Base-by-base conservation (phyloP, 2,888 invertebrate species). In the Stenodema calcarata region DNA sequence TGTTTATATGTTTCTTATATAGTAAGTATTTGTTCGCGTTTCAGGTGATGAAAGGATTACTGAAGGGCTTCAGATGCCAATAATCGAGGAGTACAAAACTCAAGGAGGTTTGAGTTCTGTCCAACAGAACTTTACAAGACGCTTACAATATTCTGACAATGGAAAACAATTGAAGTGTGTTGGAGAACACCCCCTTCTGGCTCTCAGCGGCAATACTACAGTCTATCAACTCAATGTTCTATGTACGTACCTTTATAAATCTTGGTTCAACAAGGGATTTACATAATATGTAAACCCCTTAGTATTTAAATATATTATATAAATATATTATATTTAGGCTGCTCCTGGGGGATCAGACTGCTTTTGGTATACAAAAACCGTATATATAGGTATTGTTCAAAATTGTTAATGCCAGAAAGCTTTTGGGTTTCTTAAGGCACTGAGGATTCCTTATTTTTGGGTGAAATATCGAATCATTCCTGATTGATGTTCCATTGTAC, bases 101-200 rank as follows among this genome's bases (percentile, higher is more conserved):
- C 44, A 69, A 0, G 78, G 76, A 0, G 88, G 87, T 18, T 91
- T 94, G 30, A 92, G 93, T 89, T 93, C 95, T 35, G 93, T 94
- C 87, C 91, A 93, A 23, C 95, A 95, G 91, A 95, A 95, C 90
- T 91, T 95, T 62, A 94, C 94, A 9, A 92, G 94, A 86, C 91
- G 90, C 12, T 91, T 96, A 85, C 91, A 92, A 0, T 93, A 94
- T 35, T 93, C 93, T 1, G 96, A 96, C 89, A 94, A 94, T 90
- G 94, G 94, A 14, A 94, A 93, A 89, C 91, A 91, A 14, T 90
- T 96, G 82, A 92, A 92, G 87, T 96, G 96, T 91, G 92, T 94
- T 0, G 94, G 95, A 0, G 92, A 93, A 84, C 96, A 96, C 90
- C 93, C 94, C 27, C 94, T 94, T 0, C 90, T 94, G 18, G 27